A percentile compares a stretch with the other conserved stretches of the same genome.
Evolutionary conservation across 2,113 vertebrate genomes (phyloP).

Genomic region (Sminthopsis crassicaudata): DNA sequence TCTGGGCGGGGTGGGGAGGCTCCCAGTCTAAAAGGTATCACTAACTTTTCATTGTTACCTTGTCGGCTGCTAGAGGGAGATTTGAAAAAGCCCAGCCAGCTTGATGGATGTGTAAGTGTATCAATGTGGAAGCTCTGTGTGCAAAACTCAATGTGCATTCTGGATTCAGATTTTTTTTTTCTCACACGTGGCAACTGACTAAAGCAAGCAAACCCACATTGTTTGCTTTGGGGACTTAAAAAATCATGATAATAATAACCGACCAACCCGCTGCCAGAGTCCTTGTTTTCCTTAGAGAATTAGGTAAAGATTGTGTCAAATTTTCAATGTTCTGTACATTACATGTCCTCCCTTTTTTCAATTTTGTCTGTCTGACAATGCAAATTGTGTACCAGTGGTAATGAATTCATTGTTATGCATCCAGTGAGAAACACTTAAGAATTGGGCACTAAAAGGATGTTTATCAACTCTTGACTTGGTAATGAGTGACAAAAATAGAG

Average conservation of each 20-base stretch:
- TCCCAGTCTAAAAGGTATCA: slow-evolving; percentile 79
- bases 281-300: slow-evolving; percentile 83
- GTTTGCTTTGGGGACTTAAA: slow-evolving; percentile 76
- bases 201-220: slow-evolving; percentile 73
- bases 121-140: slow-evolving; percentile 82
- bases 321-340: slow-evolving; percentile 85
- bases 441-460: slow-evolving; percentile 91
- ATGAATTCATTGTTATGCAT: slow-evolving; percentile 90
- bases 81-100: slow-evolving; percentile 82
- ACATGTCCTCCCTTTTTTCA: slow-evolving; percentile 84
- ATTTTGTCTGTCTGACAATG: slow-evolving; percentile 87
- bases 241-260: neutral
- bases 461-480: slow-evolving; percentile 89
- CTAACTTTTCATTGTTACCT: slow-evolving; percentile 84
- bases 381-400: slow-evolving; percentile 91
- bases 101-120: slow-evolving; percentile 80
- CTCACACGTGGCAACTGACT: slow-evolving; percentile 77
- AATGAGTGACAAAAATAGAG: slow-evolving; percentile 88
- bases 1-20: slow-evolving; percentile 67
- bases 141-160: slow-evolving; percentile 80
- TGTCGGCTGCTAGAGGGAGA: slow-evolving; percentile 82
- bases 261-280: slow-evolving; percentile 65
- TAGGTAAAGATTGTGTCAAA: slow-evolving; percentile 83
- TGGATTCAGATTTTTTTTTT: slow-evolving; percentile 82
- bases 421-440: slow-evolving; percentile 91